Base-by-base conservation (phyloP, 1,140 invertebrate genomes). In the Papilio polytes region DNA sequence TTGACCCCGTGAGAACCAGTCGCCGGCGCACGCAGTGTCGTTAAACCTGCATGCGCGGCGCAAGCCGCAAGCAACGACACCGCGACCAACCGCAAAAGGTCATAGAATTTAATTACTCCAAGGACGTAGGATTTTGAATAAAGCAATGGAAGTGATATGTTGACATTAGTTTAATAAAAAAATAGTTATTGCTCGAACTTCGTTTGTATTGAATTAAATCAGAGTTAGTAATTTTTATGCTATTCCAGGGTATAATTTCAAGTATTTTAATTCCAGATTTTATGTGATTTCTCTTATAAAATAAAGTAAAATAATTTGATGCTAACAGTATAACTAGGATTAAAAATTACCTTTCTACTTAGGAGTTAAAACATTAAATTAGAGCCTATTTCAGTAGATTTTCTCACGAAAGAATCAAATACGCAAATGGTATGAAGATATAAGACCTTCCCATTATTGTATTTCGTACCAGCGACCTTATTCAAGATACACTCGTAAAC, bases 1-100 rank as follows among this genome's bases (percentile, higher is more conserved):
- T 74, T 74, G 73, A 74, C 73, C 73, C 73, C 73, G 73, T 48
- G n/a, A 48, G 73, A 74, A 74, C 73, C 70, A 41, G 70, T 72
- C 70, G n/a, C 70, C 73, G 41, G 73, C 8, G 36, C 12, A 41
- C 36, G 36, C 36, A n/a, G 73, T 74, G 73, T 74, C 73, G 73
- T 46, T 74, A 74, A 74, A 74, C 73, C 44, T 41, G 73, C 44
- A 13, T 18, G 41, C 73, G 10, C 73, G 10, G 70, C 70, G 31
- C 18, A 51, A 51, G 20, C 59, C 70, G 31, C 18, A 51, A 51
- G 20, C 59, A 9, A 12, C 56, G 20, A 2, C 56, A 10, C 9
- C 7, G 56, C 59, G 20, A 26, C 59, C 22, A 20, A 26, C 59
- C 48, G 41, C 41, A 74, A 74, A 74, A 74, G 73, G 73, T 74